Conservation (phyloP, 2,888 invertebrate species). For the Homarus gammarus region DNA sequence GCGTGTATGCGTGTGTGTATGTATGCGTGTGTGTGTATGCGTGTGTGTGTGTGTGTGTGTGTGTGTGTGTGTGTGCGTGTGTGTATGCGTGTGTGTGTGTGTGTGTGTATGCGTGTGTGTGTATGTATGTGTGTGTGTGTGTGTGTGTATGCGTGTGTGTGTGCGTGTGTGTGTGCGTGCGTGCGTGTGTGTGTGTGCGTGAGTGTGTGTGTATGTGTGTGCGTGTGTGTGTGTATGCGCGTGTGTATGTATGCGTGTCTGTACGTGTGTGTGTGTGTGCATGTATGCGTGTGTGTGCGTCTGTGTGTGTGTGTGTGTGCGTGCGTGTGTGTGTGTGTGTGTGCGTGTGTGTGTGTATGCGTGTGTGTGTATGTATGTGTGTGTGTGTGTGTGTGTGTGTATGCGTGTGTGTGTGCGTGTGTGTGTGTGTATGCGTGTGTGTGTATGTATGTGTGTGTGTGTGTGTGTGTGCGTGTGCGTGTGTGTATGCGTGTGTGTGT, state of each 20-base stretch:
- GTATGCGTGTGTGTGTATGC: conserved; percentile 3
- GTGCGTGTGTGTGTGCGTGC: conserved; percentile 16
- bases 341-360: too few species aligned
- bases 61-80: conserved; percentile 6
- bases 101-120: conserved; percentile 1
- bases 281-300: too few species aligned
- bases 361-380: too few species aligned
- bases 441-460: conserved; percentile 6
- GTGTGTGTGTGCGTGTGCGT: conserved; percentile 20
- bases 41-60: conserved; percentile 26
- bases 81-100: conserved; percentile 4
- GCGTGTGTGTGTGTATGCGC: too few species aligned
- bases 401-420: too few species aligned
- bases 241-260: too few species aligned
- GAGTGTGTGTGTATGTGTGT: conserved; percentile 7
- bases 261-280: too few species aligned
- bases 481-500: conserved; percentile 4
- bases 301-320: too few species aligned
- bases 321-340: too few species aligned
- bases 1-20: background rate
- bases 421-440: background rate
- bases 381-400: too few species aligned
- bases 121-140: background rate
- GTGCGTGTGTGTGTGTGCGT: conserved; percentile 24
- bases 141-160: too few species aligned